Conservation (phyloP, 2,113 vertebrate species). For the Sphyrna mokarran region DNA sequence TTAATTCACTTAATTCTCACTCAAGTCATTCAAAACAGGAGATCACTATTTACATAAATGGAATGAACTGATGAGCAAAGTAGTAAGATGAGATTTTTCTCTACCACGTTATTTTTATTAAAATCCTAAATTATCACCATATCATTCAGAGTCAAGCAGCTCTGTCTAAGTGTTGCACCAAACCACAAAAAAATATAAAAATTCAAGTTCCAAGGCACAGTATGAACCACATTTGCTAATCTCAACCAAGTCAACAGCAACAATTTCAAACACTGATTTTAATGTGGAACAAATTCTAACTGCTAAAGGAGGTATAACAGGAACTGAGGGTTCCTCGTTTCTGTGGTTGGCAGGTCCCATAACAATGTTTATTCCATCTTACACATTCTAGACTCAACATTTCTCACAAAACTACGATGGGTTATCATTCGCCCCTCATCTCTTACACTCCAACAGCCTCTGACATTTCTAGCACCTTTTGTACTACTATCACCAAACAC, state of each 20-base stretch:
- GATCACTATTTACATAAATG: not conserved
- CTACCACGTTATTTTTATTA: not conserved
- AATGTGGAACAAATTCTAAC: not conserved
- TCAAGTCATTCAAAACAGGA: not conserved
- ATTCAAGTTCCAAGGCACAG: not conserved
- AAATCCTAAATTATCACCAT: not conserved
- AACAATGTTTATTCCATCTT: too few relatives aligned
- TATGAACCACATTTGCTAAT: not conserved
- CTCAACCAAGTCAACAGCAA: not conserved
- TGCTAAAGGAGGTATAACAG: not conserved
- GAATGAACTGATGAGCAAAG: not conserved
- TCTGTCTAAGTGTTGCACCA: not conserved
- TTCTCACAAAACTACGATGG: too few relatives aligned
- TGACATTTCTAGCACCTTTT: too few relatives aligned
- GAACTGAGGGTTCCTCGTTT: too few relatives aligned
- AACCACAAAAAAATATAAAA: not conserved
- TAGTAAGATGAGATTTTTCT: not conserved
- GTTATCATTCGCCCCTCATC: too few relatives aligned
- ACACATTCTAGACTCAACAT: too few relatives aligned
- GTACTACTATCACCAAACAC: too few relatives aligned
- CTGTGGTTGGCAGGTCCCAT: too few relatives aligned
- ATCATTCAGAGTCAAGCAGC: not conserved
- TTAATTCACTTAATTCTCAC: not conserved
- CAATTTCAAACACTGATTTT: not conserved
- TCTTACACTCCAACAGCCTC: too few relatives aligned